Base-by-base conservation (phyloP, 2,888 invertebrate species). In the Ethmia dodecea region DNA sequence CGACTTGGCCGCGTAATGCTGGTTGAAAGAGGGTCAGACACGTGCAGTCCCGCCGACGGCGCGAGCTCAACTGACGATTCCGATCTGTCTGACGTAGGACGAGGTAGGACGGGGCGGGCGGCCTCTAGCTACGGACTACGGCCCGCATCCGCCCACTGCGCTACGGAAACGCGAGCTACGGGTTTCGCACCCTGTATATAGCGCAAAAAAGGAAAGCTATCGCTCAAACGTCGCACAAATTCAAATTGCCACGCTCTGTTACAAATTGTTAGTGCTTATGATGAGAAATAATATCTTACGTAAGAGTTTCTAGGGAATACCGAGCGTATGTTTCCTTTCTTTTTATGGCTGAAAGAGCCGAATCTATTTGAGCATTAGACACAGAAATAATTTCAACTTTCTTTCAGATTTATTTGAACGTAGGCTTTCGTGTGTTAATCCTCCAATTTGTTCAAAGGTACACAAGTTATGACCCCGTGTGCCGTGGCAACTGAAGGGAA, bases 41-140 rank as follows among this genome's bases (percentile, higher is more conserved):
- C 73, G 70, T 68, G 47, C 66, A 47, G 18, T 38, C 52, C 12
- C 42, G 42, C 38, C 50, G 62, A 43, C 43, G 52, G 55, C 53
- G 47, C 68, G 71, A 64, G 67, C 66, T 66, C 67, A 48, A 81
- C 81, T 80, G 81, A 80, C 77, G 76, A 73, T 55, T 47, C 52
- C 45, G 49, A 49, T n/a, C n/a, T 47, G 47, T 43, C 18, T 49
- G 57, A 45, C 52, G 54, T 43, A 50, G 53, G 55, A 45, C 49
- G 50, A 60, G 55, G 45, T 49, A 52, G 46, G 42, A 42, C 38
- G 45, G 51, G 46, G 51, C 52, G 49, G 49, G 52, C 49, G 56
- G 50, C 50, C 53, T 51, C 55, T 43, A 35, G 60, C 75, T 71
- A 70, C 69, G 71, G 55, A 54, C 74, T 73, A 76, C 73, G 66